Evolutionary conservation across 2,888 invertebrate genomes (phyloP), one percentile per base, ranked within the genome.

Genomic region (Nineta flava): DNA sequence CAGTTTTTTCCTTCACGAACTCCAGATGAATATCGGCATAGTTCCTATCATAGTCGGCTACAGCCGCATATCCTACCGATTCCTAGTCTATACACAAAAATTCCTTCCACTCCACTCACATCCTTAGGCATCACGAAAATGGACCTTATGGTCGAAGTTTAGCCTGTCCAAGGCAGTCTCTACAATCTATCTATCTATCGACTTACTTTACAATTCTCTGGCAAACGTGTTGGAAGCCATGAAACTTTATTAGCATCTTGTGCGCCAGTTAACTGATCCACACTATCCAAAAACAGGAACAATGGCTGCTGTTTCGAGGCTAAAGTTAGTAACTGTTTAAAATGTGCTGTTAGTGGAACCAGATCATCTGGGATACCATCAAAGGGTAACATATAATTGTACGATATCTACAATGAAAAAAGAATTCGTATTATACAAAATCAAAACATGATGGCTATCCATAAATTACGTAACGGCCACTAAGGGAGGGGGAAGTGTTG

Each of bases 361-460:
- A 97, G 69, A 64, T 97, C 97, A 60, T 94, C 93, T 0, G 97
- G 97, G 50, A 96, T 94, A 49, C 87, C 84, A 62, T 94, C 93
- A 64, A 91, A 90, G 0, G 91, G 85, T 40, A 92, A 70, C 70
- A 88, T 87, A 61, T 85, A 88, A 67, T 92, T 93, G 70, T 93
- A 93, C 0, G 88, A 90, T 55, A 91, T 84, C 87, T 88, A 65
- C 10, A 72, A 69, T 26, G 4, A 6, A 26, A 26, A 26, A 26
- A 6, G 19, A 53, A 53, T 52, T 51, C 46, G 40, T 38, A 12
- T 15, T 45, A 21, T 26, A 6, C 4, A 26, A 26, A 26, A 6
- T 26, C 6, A 26, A 6, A 26, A 32, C 42, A 47, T 15, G 12
- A 34, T 32, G n/a, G n/a, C n/a, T n/a, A n/a, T n/a, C n/a, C n/a